Conservation (phyloP, 2,113 vertebrate genomes). For the Corydoras maculifer region DNA sequence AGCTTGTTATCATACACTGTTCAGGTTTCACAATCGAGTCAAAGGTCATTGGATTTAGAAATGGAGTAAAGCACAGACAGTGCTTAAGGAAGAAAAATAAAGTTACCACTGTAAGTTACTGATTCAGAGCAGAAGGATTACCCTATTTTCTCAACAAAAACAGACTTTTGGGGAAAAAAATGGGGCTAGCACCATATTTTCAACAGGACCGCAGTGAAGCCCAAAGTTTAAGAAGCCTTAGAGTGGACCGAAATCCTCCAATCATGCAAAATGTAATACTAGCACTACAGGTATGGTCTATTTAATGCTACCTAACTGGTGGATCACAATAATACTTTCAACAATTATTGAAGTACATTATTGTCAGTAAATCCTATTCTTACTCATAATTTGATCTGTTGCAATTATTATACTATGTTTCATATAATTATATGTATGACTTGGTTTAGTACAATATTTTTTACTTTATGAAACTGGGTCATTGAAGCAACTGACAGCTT, state of each 20-base stretch:
- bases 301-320: background rate
- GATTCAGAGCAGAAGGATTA: background rate
- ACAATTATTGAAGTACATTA: no score
- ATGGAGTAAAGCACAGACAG: background rate
- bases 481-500: background rate
- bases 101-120: background rate
- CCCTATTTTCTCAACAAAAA: background rate
- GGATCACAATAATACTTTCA: background rate
- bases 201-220: constrained; percentile 13
- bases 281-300: constrained; percentile 45
- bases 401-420: no score
- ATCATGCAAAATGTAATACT: constrained; percentile 39
- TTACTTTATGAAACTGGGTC: no score
- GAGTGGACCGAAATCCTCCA: constrained; percentile 24
- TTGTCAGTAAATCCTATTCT: no score
- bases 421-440: background rate
- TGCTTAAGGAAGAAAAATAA: background rate
- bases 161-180: background rate
- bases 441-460: background rate
- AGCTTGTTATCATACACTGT: constrained; percentile 33
- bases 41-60: constrained; percentile 42
- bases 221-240: constrained; percentile 12
- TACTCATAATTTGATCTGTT: no score
- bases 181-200: background rate
- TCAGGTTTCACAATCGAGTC: constrained; percentile 41